Evolutionary conservation across 1,140 invertebrate species (phyloP).

Genomic region (Neodiprion pinetum): DNA sequence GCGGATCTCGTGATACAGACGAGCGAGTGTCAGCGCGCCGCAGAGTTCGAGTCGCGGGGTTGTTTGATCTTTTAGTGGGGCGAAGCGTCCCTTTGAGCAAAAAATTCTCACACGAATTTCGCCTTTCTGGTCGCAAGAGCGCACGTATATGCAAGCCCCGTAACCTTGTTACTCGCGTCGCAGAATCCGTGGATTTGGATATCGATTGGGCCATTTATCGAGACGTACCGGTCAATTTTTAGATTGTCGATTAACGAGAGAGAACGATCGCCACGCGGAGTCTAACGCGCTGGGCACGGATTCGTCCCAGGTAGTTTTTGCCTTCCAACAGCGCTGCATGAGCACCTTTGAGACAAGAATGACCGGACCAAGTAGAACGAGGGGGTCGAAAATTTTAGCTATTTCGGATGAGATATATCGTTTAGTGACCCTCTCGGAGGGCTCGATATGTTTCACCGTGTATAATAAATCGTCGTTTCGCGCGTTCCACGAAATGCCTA

Average conservation of each 20-base stretch:
- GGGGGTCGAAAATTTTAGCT: conserved; percentile 32
- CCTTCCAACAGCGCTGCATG: conserved; percentile 35
- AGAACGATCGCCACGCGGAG: conserved; percentile 19
- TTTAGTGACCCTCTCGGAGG: conserved; percentile 24
- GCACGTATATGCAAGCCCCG: conserved; percentile 9
- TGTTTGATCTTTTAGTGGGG: conserved; percentile 19
- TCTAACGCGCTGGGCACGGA: conserved; percentile 23
- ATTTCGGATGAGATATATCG: conserved; percentile 24
- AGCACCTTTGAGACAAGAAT: conserved; percentile 32
- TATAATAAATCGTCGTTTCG: conserved; percentile 20
- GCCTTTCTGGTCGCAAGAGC: not conserved
- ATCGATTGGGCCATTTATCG: conserved; percentile 20
- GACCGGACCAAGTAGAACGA: conserved; percentile 35
- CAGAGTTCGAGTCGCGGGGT: conserved; percentile 25
- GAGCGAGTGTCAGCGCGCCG: conserved; percentile 22
- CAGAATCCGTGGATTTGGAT: conserved; percentile 15
- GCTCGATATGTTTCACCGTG: conserved; percentile 17
- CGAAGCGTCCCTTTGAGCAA: not conserved
- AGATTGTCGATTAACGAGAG: conserved; percentile 24
- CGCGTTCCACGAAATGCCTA: conserved; percentile 22
- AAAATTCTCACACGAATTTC: not conserved
- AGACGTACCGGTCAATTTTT: conserved; percentile 20
- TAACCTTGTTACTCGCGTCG: not conserved
- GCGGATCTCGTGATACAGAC: conserved; percentile 20
- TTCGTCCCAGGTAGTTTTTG: conserved; percentile 32